Base-by-base conservation (phyloP, 2,113 vertebrate species). In the Paradisaea rubra region DNA sequence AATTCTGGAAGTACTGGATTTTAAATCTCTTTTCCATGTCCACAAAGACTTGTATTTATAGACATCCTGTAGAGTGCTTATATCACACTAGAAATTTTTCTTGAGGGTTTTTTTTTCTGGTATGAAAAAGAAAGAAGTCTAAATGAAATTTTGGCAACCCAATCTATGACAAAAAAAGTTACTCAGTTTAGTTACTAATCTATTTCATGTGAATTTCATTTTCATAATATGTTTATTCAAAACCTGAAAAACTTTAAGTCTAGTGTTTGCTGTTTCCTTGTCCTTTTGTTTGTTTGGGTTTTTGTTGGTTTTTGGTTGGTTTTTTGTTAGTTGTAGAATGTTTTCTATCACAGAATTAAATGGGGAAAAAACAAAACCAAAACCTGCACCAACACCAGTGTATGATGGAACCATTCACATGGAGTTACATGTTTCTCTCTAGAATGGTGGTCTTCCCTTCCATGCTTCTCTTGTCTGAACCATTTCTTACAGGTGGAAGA, bases 71-170 rank as follows among this genome's bases (percentile, higher is more conserved):
- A 35, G 54, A 71, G 7, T 23, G 44, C 4, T 78, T 81, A 16
- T 35, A 61, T 18, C 15, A 33, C 9, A 61, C 42, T 6, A 52
- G 16, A 23, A 70, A 6, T 50, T 86, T 81, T 65, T 89, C n/a
- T 57, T 72, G 20, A 15, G 3, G 2, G 2, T 7, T 27, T 25
- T 45, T 72, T 70, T 76, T 49, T 45, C 16, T 3, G 0, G 2
- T 65, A 42, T 25, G n/a, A 50, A 56, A 41, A 61, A 47, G 17
- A 19, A 64, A 63, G 8, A 59, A 52, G 6, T 41, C 2, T 64
- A 74, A 83, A 73, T 47, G 13, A 68, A 88, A 74, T 71, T 41
- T 81, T 86, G 44, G 24, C 52, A 63, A 83, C 5, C 1, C 3
- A 28, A 9, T n/a, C 27, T 52, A 49, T 22, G 5, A 57, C 24